These are phyloP conservation scores for Zaprionus inermis DNA, from an alignment of 1,140 invertebrate genomes.

Conservation along the genomic window DNA sequence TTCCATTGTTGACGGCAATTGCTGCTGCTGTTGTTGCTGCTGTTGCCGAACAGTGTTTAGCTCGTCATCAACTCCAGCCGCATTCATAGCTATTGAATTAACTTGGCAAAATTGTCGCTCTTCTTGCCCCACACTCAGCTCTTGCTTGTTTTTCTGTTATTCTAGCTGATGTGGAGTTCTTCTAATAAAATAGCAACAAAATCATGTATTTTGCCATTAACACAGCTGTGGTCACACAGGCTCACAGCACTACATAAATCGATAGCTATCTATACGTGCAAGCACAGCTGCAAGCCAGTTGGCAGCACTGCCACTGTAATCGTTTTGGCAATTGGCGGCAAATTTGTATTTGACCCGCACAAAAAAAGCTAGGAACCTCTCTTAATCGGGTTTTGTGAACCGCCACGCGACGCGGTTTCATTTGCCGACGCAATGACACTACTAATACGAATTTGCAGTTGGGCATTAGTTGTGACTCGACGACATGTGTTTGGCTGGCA, in stretches of 20 bases:
- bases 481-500: constrained; percentile 48
- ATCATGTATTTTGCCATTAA: neutral
- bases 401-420: constrained; percentile 14
- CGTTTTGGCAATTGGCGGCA: constrained; percentile 4
- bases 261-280: constrained; percentile 16
- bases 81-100: constrained; percentile 56
- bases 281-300: neutral
- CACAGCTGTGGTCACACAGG: neutral
- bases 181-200: neutral
- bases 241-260: neutral
- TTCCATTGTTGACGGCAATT: constrained; percentile 5
- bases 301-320: constrained; percentile 11
- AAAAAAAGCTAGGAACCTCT: neutral
- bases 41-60: constrained; percentile 22
- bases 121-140: constrained; percentile 7
- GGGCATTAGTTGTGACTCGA: constrained; percentile 31
- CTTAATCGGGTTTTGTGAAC: neutral
- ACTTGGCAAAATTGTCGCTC: constrained; percentile 10
- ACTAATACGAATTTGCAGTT: constrained; percentile 66
- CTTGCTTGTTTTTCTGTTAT: constrained; percentile 35
- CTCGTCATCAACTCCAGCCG: constrained; percentile 61
- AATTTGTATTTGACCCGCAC: neutral
- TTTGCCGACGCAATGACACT: constrained; percentile 14
- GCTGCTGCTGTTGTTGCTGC: constrained; percentile 14
- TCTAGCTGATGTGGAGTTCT: constrained; percentile 44